These are phyloP conservation scores for Eutrigla gurnardus DNA, from an alignment of 2,797 vertebrate species.

Conservation along the genomic window DNA sequence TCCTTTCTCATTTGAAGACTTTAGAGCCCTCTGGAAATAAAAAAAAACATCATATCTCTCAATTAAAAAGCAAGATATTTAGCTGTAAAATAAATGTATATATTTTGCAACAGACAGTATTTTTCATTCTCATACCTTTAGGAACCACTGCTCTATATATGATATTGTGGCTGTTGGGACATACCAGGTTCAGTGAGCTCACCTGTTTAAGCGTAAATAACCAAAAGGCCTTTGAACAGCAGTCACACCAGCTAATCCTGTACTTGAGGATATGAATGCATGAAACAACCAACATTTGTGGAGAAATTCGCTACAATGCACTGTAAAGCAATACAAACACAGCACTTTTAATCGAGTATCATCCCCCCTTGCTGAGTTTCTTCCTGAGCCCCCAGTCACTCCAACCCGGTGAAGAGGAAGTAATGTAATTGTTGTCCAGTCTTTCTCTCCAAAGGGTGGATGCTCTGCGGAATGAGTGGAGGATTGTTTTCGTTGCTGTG, in stretches of 20 bases:
- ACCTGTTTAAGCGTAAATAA: neutral
- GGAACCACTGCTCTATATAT: neutral
- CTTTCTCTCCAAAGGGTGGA: constrained; percentile 38
- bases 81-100: neutral
- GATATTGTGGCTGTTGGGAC: neutral
- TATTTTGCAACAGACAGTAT: neutral
- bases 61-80: neutral
- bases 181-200: neutral
- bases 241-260: neutral
- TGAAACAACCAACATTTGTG: neutral
- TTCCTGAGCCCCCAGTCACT: constrained; percentile 40
- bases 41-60: neutral
- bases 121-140: neutral
- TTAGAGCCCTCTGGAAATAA: neutral
- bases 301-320: no score
- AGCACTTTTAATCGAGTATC: neutral
- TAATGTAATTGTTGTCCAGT: constrained; percentile 71
- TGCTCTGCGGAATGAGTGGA: constrained; percentile 13
- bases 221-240: neutral
- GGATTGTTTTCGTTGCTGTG: constrained; percentile 4
- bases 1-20: neutral
- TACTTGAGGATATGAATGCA: neutral
- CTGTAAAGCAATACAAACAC: neutral
- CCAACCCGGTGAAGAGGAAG: constrained; percentile 55
- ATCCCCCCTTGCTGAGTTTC: constrained; percentile 20